phyloP scores from a whole-genome alignment of 2,888 invertebrate genomes.

The Orthonevra nobilis region DNA sequence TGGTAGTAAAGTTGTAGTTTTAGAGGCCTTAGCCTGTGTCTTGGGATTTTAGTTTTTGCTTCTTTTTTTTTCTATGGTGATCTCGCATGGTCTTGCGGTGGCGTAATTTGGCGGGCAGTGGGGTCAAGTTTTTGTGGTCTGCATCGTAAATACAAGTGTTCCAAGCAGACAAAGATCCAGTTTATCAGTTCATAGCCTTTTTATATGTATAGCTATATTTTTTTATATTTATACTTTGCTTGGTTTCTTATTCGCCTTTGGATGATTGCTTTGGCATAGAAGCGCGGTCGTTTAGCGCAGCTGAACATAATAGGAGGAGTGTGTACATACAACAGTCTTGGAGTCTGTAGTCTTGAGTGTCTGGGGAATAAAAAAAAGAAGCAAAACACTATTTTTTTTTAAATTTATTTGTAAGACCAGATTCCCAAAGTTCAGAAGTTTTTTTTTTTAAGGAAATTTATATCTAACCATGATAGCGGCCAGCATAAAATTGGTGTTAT shows the following conservation, averaged over 20 bases:
- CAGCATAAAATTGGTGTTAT: conserved; percentile 32
- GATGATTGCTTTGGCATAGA: conserved; percentile 57
- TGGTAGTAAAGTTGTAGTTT: conserved; percentile 49
- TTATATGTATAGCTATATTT: no score
- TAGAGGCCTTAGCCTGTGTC: conserved; percentile 43
- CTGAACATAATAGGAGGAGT: conserved; percentile 8
- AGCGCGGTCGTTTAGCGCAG: conserved; percentile 33
- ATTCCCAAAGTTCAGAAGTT: background rate
- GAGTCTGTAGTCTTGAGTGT: conserved; percentile 7
- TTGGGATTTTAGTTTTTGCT: no score
- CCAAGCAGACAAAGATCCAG: conserved; percentile 38
- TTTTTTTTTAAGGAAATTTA: conserved; percentile 12
- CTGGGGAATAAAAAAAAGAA: conserved; percentile 10
- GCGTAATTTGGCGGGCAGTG: conserved; percentile 67
- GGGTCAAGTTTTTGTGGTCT: conserved; percentile 60
- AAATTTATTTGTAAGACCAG: background rate
- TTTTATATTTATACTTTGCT: background rate
- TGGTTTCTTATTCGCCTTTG: conserved; percentile 16
- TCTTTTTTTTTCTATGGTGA: conserved; percentile 34
- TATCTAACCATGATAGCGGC: conserved; percentile 23
- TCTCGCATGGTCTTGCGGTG: conserved; percentile 62
- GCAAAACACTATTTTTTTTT: no score
- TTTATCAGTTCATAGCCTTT: conserved; percentile 11
- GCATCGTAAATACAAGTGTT: conserved; percentile 53
- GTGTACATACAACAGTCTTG: background rate